phyloP scores from a whole-genome alignment of 2,113 vertebrate species.

The Deroptyus accipitrinus region DNA sequence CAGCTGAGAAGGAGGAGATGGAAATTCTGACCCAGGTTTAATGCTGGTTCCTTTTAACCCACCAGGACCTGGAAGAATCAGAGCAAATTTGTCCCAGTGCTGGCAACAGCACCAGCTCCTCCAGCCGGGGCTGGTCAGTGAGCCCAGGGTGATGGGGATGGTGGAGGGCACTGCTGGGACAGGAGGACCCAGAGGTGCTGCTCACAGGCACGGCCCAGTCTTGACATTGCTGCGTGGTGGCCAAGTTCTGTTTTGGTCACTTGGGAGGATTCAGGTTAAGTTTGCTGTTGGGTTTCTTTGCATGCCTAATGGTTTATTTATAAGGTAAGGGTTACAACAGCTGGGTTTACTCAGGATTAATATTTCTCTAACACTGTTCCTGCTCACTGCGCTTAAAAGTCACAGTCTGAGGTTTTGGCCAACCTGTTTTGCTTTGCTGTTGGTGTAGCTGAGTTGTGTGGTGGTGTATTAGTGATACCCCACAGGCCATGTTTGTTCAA shows the following conservation, averaged over 20 bases:
- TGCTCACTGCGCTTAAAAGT: not conserved
- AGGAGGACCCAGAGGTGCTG: not conserved
- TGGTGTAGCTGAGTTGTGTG: not conserved
- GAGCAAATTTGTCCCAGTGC: not conserved
- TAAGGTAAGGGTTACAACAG: not conserved
- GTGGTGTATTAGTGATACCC: not conserved
- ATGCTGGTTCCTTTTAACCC: not conserved
- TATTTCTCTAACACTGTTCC: not conserved
- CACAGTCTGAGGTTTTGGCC: not conserved
- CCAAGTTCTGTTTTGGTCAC: not conserved
- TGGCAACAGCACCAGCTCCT: not conserved
- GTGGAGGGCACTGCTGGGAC: not conserved
- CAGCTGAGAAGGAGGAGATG: not conserved
- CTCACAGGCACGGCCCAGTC: not conserved
- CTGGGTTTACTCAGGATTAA: not conserved
- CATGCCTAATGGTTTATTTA: not conserved
- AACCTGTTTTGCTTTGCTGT: not conserved
- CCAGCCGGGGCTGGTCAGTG: rapidly evolving
- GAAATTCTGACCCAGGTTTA: not conserved
- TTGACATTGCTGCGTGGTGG: not conserved
- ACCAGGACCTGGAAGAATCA: not conserved
- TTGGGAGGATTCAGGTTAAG: not conserved
- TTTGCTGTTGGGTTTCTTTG: not conserved
- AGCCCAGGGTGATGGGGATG: not conserved
- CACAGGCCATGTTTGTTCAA: not conserved